These are phyloP conservation scores for Lucilia sericata DNA, from an alignment of 1,140 invertebrate species.

Conservation along the genomic window DNA sequence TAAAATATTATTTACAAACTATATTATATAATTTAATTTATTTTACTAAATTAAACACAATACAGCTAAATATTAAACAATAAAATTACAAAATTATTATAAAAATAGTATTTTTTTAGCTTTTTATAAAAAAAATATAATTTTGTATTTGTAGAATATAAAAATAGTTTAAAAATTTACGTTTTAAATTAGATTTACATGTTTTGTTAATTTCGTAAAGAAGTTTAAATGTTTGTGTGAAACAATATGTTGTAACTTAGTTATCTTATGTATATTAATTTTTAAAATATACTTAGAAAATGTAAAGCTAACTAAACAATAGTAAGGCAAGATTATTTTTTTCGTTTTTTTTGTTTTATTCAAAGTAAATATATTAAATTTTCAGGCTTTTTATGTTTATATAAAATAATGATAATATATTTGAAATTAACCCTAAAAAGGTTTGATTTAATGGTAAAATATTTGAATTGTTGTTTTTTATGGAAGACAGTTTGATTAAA, in stretches of 20 bases:
- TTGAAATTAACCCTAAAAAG: too few relatives aligned
- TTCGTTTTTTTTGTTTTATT: neutral
- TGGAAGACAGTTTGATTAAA: too few relatives aligned
- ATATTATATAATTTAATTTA: constrained; percentile 8
- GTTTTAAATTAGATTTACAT: neutral
- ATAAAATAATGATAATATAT: neutral
- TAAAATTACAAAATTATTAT: neutral
- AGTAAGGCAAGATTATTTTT: constrained; percentile 8
- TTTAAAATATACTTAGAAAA: neutral
- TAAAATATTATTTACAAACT: constrained; percentile 18
- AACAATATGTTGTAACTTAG: neutral
- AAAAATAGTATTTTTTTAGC: neutral
- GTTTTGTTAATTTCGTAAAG: neutral
- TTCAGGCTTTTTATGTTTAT: neutral
- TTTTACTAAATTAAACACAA: neutral
- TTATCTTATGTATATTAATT: neutral
- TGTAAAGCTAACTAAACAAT: neutral
- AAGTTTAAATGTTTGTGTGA: neutral
- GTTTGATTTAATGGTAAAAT: too few relatives aligned
- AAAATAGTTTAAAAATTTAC: neutral
- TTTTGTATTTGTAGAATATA: neutral
- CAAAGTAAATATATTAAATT: neutral
- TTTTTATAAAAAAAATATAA: neutral
- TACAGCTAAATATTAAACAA: neutral
- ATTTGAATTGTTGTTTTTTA: too few relatives aligned